Evolutionary conservation across 2,113 vertebrate genomes (phyloP).

Genomic region (Daboia siamensis): DNA sequence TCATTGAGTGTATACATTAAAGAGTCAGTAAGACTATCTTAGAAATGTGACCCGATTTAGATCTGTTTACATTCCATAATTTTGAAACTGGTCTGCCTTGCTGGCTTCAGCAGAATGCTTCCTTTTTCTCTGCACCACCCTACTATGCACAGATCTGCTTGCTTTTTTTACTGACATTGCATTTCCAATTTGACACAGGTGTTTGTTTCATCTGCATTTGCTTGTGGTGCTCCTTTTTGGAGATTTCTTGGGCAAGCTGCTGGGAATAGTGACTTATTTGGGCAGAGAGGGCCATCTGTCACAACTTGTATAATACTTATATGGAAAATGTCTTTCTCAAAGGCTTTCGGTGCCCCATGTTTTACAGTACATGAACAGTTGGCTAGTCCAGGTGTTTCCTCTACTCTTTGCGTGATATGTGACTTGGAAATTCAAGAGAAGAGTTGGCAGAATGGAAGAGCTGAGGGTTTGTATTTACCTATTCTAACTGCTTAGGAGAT

Average conservation of each 20-base stretch:
- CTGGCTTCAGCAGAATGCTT: conserved; percentile 40
- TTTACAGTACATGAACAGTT: conserved; percentile 59
- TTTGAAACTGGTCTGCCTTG: conserved; percentile 56
- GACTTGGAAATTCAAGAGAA: conserved; percentile 62
- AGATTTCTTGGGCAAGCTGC: conserved; percentile 19
- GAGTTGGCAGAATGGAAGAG: conserved; percentile 61
- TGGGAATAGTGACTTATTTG: conserved; percentile 14
- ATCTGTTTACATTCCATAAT: conserved; percentile 50
- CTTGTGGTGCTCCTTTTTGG: conserved; percentile 8
- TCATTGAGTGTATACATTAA: background rate
- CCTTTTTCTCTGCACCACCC: conserved; percentile 35
- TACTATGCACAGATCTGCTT: conserved; percentile 28
- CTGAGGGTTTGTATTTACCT: conserved; percentile 58
- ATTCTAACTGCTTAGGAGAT: conserved; percentile 38
- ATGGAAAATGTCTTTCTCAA: conserved; percentile 68
- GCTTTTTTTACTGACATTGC: conserved; percentile 4
- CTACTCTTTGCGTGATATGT: conserved; percentile 61
- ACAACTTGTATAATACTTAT: conserved; percentile 49
- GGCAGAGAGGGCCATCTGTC: conserved; percentile 33
- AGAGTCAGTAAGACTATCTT: conserved; percentile 34
- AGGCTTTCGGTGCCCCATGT: conserved; percentile 63
- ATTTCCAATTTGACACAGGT: background rate
- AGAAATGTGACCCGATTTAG: conserved; percentile 34
- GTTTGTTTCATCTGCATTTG: conserved; percentile 17
- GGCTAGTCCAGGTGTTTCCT: conserved; percentile 65